phyloP scores from a whole-genome alignment of 2,113 vertebrate species.

The Saiga tatarica region DNA sequence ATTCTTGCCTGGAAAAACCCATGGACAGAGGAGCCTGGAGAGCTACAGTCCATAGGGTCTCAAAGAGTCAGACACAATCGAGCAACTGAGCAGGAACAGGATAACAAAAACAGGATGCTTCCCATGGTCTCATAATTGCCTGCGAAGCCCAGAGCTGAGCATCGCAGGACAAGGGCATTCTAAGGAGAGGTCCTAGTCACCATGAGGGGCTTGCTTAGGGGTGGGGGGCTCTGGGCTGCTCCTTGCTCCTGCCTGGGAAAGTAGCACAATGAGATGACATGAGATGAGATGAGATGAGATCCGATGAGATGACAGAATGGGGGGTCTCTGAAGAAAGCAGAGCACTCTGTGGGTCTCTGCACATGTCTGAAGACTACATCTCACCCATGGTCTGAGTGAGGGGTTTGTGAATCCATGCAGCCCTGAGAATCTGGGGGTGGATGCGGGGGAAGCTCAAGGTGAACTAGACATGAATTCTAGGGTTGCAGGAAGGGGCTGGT shows the following conservation, averaged over 20 bases:
- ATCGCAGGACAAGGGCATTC: background rate
- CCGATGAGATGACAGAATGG: background rate
- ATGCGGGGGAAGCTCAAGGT: background rate
- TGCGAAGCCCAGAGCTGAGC: background rate
- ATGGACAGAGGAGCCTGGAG: background rate
- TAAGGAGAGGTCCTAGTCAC: background rate
- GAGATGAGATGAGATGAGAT: too few species aligned
- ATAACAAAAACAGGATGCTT: too few species aligned
- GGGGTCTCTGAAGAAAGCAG: background rate
- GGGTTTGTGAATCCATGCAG: background rate
- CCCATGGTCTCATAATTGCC: background rate
- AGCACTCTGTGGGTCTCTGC: background rate
- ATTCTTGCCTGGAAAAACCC: background rate
- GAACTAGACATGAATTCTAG: background rate
- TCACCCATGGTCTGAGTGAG: background rate
- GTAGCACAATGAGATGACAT: background rate
- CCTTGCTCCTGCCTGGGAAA: background rate
- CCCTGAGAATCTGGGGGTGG: background rate
- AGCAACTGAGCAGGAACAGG: background rate
- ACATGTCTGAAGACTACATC: background rate
- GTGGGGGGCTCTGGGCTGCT: accelerated
- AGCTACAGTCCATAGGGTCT: background rate
- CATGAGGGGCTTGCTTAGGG: background rate
- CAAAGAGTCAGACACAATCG: background rate
- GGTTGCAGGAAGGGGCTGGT: background rate